These are phyloP conservation scores for Amorpha juglandis DNA, from an alignment of 2,888 invertebrate genomes.

Conservation along the genomic window DNA sequence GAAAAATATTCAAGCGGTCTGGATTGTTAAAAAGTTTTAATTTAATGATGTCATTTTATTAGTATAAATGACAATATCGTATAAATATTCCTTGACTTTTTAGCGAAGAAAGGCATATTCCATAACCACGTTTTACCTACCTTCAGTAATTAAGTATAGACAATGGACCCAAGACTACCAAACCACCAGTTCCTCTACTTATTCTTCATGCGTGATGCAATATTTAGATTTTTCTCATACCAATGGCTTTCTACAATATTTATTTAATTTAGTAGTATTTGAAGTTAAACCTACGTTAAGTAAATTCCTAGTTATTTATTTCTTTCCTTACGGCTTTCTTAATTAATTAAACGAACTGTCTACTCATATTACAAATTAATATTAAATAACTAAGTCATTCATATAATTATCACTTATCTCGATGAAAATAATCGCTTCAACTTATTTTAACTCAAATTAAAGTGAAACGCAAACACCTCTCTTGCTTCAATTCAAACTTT, in stretches of 20 bases:
- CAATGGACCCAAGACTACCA: not conserved
- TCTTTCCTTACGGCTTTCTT: not conserved
- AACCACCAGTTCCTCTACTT: not conserved
- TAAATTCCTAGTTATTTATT: too few relatives aligned
- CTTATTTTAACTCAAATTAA: conserved; percentile 74
- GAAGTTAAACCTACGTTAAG: too few relatives aligned
- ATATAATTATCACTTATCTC: conserved; percentile 42
- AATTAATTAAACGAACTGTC: not conserved
- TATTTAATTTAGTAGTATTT: too few relatives aligned
- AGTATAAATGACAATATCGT: too few relatives aligned
- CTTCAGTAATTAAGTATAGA: too few relatives aligned
- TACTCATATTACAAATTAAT: not conserved
- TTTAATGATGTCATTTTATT: too few relatives aligned
- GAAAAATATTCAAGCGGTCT: too few relatives aligned
- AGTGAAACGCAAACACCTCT: conserved; percentile 71
- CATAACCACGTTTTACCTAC: too few relatives aligned
- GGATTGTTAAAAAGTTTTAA: too few relatives aligned
- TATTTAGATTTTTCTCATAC: not conserved
- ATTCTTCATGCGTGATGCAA: too few relatives aligned
- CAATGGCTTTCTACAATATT: not conserved
- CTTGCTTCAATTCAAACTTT: conserved; percentile 70
- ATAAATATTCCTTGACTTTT: too few relatives aligned
- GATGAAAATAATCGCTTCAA: conserved; percentile 59
- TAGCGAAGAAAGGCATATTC: too few relatives aligned
- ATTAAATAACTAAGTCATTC: not conserved